Evolutionary conservation across 2,113 vertebrate genomes (phyloP), one percentile per base, ranked within the genome.

Genomic region (Panthera tigris): DNA sequence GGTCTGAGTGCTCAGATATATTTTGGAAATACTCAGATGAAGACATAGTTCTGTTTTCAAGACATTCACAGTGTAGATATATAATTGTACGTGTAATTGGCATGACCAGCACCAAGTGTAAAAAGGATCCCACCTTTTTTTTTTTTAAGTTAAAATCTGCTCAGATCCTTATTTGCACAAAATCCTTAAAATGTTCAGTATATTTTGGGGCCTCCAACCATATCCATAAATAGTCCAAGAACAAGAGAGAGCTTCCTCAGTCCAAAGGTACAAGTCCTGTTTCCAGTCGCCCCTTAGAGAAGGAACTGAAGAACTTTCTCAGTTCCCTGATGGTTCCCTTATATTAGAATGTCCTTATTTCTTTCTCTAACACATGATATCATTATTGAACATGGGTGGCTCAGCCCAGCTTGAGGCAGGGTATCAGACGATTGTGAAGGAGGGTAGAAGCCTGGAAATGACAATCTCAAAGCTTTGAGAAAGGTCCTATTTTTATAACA

Each of bases 101-200:
- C 10, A n/a, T 88, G 8, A 36, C 15, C 27, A 94, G 1, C 3
- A 74, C 31, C 39, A 79, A 7, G 2, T 52, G 39, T 73, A 33
- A 78, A 78, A 71, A 81, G 1, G 3, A 63, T 78, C 13, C 9
- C 19, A 71, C 45, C 45, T 55, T 5, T 80, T 41, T 78, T 79
- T 74, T 82, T 88, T 79, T 13, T 15, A 79, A 83, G 52, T 95
- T 95, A 92, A 94, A 89, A 61, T 31, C 48, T 97, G 1, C 4
- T 48, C 45, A 39, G 7, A 83, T 48, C 13, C 1, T 0, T 41
- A 23, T 74, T 87, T 92, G 12, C 11, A 3, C 39, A 68, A 85
- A 95, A 84, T 41, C 89, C 52, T 92, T 19, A 83, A 23, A 82
- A 95, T 50, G 1, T 69, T 61, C 45, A 36, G 18, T 31, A 66